Base-by-base conservation (phyloP, 2,888 invertebrate genomes). In the Leptinotarsa peninsularis region DNA sequence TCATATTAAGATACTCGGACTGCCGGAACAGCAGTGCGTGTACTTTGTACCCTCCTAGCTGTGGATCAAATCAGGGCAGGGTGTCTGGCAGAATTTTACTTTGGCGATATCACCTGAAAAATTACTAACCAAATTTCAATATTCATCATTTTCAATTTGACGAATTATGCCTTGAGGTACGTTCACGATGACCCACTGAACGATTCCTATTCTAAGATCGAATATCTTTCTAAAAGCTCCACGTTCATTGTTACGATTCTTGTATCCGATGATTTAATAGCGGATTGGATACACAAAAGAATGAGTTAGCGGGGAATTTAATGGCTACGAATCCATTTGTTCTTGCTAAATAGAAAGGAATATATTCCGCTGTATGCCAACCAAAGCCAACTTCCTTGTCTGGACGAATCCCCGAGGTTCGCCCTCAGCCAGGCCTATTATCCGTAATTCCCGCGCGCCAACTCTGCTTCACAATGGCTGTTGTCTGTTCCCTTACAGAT, bases 391-490 rank as follows among this genome's bases (percentile, higher is more conserved):
- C 70, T 70, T 56, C 56, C 70, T 70, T 58, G 58, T 60, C 70
- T 63, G 63, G 63, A 63, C 49, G 70, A 58, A 70, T 70, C 70
- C 85, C 83, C 75, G 67, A 82, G 81, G 80, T 81, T 80, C 79
- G 79, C 81, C 81, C 79, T 81, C 81, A 76, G 79, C 79, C 78
- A 80, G 82, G 82, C 82, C 83, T 82, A 84, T 84, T 84, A 85
- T 83, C 83, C 79, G 78, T 83, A 84, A 85, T 84, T 84, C 84
- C 83, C 83, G 60, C 66, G 79, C 80, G 78, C 82, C 82, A 83
- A 83, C 83, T 85, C 82, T 79, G 83, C 84, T 83, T 84, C 83
- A 85, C 84, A 84, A 84, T 84, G 83, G 81, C 83, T 80, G 83
- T 82, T 85, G 84, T 85, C 83, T 85, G 81, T 80, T 79, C 79